Percentiles rank a stretch among this genome's conserved stretches.
Evolutionary conservation across 2,888 invertebrate species (phyloP).

Genomic region (Eupithecia pulchellata): DNA sequence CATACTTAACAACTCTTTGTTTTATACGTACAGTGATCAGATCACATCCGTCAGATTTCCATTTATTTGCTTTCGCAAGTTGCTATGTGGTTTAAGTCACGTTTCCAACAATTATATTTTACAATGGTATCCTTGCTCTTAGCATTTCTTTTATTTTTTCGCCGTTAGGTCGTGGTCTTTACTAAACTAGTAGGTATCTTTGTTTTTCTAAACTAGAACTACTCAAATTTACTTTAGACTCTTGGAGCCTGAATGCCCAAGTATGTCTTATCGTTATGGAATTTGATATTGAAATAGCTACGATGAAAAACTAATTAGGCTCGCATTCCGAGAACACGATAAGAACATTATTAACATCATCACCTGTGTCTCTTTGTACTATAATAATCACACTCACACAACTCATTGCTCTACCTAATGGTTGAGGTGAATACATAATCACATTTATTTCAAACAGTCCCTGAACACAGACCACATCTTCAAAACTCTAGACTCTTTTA

Average conservation of each 20-base stretch:
- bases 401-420: neutral
- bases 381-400: neutral
- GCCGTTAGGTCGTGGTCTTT: neutral
- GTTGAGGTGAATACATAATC: neutral
- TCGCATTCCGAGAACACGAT: constrained; percentile 55
- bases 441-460: neutral
- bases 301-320: constrained; percentile 63
- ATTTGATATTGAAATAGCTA: constrained; percentile 73
- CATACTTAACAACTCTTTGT: neutral
- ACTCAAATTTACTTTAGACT: neutral
- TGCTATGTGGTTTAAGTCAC: neutral
- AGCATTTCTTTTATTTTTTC: neutral
- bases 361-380: too few relatives aligned
- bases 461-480: neutral
- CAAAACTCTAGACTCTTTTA: neutral
- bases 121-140: neutral
- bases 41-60: neutral
- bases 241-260: neutral
- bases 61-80: neutral
- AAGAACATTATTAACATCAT: constrained; percentile 38
- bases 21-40: constrained; percentile 1
- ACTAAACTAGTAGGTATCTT: too few relatives aligned
- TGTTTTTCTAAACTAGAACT: neutral
- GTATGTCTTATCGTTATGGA: constrained; percentile 65
- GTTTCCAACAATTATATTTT: neutral